Conservation (phyloP, 1,140 invertebrate species). For the Calephelis virginiensis region DNA sequence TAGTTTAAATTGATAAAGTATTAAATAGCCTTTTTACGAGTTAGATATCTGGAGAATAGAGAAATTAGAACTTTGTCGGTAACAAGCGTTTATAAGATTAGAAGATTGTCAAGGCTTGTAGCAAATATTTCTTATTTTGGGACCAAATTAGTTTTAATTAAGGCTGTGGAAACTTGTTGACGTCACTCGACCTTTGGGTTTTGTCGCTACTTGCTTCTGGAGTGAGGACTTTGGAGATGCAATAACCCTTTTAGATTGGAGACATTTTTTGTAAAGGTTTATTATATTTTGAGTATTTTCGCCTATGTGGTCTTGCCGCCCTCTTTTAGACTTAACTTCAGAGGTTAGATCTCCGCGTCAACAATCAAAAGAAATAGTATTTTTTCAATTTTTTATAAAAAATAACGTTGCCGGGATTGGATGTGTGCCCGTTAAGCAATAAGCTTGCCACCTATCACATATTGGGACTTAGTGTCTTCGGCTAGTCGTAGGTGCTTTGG, state of each 20-base stretch:
- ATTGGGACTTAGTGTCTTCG: too few species aligned
- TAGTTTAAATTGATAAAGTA: constrained; percentile 22
- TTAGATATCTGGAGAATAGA: constrained; percentile 11
- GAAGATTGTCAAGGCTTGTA: constrained; percentile 12
- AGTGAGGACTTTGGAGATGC: constrained; percentile 5
- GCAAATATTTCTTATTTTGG: constrained; percentile 25
- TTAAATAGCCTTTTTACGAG: constrained; percentile 14
- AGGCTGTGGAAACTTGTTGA: constrained; percentile 20
- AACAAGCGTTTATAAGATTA: constrained; percentile 20
- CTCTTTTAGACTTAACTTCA: too few species aligned
- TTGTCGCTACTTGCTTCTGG: constrained; percentile 4
- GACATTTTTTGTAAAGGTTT: too few species aligned
- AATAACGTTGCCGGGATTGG: too few species aligned
- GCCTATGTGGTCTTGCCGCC: too few species aligned
- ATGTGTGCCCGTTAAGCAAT: too few species aligned
- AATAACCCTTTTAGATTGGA: background rate
- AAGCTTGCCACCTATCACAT: too few species aligned
- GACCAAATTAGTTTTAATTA: constrained; percentile 23
- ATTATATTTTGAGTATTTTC: too few species aligned
- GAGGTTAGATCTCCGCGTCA: too few species aligned
- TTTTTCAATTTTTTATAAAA: too few species aligned
- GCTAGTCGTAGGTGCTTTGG: too few species aligned
- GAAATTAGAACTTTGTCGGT: constrained; percentile 4
- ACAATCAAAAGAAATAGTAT: too few species aligned
- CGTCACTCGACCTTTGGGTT: constrained; percentile 12